A percentile compares a stretch with the other conserved stretches of the same genome.
Conservation (phyloP, 2,113 vertebrate species). For the human (Homo sapiens) region GRCh38 chr12:73373001-73373500, state of each 20-base stretch:
- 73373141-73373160: conserved; percentile 41
- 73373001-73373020: background rate
- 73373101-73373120: conserved; percentile 50
- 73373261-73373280: conserved; percentile 68
- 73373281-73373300: conserved; percentile 30
- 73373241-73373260: conserved; percentile 46
- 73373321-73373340: conserved; percentile 48
- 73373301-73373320: conserved; percentile 15
- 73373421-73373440: background rate
- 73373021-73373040: conserved; percentile 56
- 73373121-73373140: conserved; percentile 56
- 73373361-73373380: conserved; percentile 31
- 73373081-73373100: conserved; percentile 15
- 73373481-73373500: background rate
- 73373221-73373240: conserved; percentile 36
- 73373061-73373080: background rate
- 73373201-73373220: conserved; percentile 48
- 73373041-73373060: background rate
- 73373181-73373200: conserved; percentile 44
- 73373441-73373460: background rate
- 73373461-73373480: background rate
- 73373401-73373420: background rate
- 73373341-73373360: conserved; percentile 50
- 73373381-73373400: background rate
- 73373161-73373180: conserved; percentile 43